phyloP scores from a whole-genome alignment of 2,113 vertebrate genomes.

The Pitta sordida region DNA sequence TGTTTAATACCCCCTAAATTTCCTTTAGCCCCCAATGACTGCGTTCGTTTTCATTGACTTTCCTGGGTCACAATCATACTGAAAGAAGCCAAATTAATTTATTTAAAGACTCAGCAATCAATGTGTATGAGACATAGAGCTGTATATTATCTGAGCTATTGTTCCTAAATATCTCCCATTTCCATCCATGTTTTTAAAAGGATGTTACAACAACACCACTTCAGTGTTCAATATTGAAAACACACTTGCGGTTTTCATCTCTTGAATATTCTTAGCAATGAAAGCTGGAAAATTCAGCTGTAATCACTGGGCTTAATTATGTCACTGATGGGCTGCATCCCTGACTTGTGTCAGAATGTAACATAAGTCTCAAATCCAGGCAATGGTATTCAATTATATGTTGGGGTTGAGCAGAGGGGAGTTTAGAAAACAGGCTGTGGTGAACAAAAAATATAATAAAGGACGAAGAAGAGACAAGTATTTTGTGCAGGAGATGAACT shows the following conservation, averaged over 20 bases:
- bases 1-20: not conserved
- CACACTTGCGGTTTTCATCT: not conserved
- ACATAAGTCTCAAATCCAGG: not conserved
- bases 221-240: not conserved
- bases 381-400: not conserved
- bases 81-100: not conserved
- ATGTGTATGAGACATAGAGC: not conserved
- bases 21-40: not conserved
- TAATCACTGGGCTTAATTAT: not conserved
- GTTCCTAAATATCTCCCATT: not conserved
- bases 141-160: not conserved
- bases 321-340: not conserved
- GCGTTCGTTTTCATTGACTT: not conserved
- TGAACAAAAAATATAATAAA: slow-evolving; percentile 33
- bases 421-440: not conserved
- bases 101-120: not conserved
- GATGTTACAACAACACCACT: not conserved
- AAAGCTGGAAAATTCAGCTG: not conserved
- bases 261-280: not conserved
- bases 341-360: not conserved
- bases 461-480: slow-evolving; percentile 42
- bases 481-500: slow-evolving; percentile 36
- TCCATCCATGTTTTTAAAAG: not conserved
- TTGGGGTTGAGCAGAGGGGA: not conserved
- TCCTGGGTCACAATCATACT: not conserved